Evolutionary conservation across 1,140 invertebrate species (phyloP).

Genomic region (Bombus waltoni): DNA sequence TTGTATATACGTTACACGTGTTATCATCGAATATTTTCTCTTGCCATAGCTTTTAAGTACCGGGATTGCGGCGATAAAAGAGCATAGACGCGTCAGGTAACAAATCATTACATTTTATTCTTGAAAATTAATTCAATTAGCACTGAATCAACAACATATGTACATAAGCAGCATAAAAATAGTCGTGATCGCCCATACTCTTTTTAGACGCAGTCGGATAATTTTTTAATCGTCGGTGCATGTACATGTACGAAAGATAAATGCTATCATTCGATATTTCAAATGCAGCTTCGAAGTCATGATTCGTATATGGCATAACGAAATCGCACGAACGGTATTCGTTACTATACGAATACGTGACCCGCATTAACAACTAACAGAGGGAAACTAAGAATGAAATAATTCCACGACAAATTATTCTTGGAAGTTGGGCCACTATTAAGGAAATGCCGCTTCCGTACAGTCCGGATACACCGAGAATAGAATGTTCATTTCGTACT

Average conservation of each 20-base stretch:
- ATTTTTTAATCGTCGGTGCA: too few relatives aligned
- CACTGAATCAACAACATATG: too few relatives aligned
- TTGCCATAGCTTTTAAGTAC: background rate
- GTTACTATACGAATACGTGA: slow-evolving; percentile 1
- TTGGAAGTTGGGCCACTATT: slow-evolving; percentile 14
- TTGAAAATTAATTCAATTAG: too few relatives aligned
- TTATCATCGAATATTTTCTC: background rate
- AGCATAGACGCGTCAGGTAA: too few relatives aligned
- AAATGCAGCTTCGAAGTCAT: background rate
- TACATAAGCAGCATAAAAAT: too few relatives aligned
- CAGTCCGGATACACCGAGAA: slow-evolving; percentile 21
- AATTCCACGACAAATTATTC: slow-evolving; percentile 31
- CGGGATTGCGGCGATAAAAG: too few relatives aligned
- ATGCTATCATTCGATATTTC: background rate
- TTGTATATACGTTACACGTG: too few relatives aligned
- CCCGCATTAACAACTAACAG: background rate
- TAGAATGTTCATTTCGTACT: slow-evolving; percentile 13
- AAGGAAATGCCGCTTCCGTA: slow-evolving; percentile 44
- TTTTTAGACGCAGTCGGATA: too few relatives aligned
- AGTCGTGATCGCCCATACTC: too few relatives aligned
- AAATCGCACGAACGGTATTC: background rate
- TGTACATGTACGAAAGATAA: too few relatives aligned
- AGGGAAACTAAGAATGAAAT: slow-evolving; percentile 19
- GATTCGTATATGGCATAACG: background rate
- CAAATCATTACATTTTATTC: too few relatives aligned